Evolutionary conservation across 2,888 invertebrate genomes (phyloP).

Genomic region (Cancer borealis): DNA sequence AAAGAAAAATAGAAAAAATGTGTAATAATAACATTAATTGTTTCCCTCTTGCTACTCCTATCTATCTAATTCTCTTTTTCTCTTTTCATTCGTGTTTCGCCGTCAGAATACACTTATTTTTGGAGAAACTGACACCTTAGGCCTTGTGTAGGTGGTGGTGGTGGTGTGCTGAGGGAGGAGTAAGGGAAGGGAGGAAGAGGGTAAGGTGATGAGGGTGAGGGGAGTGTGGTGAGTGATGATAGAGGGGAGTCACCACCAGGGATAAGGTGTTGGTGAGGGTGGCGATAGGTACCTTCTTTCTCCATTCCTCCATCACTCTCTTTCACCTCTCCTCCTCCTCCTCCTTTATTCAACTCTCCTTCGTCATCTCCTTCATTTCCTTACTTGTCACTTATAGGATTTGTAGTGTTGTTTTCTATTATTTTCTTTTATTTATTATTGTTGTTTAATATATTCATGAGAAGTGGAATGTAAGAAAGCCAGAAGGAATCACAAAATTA

Average conservation of each 20-base stretch:
- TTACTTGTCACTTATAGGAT: neutral
- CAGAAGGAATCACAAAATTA: too few species aligned
- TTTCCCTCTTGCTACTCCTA: too few species aligned
- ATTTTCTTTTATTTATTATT: neutral
- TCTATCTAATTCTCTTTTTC: neutral
- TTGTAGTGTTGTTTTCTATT: neutral
- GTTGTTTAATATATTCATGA: too few species aligned
- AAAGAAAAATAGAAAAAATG: neutral
- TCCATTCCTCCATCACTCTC: slow-evolving; percentile 18
- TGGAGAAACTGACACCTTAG: slow-evolving; percentile 35
- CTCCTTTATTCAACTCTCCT: neutral
- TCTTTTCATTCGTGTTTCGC: neutral
- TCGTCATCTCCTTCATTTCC: neutral
- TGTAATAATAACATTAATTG: neutral
- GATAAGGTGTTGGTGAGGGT: slow-evolving; percentile 9
- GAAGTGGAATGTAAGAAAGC: too few species aligned
- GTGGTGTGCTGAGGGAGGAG: neutral
- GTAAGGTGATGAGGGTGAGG: neutral
- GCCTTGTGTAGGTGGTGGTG: slow-evolving; percentile 10
- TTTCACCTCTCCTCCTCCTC: neutral
- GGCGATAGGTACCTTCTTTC: neutral
- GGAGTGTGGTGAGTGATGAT: slow-evolving; percentile 40
- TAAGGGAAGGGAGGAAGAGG: neutral
- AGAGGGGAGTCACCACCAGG: slow-evolving; percentile 15
- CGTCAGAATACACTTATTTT: slow-evolving; percentile 22